These are phyloP conservation scores for Candoia aspera DNA, from an alignment of 2,113 vertebrate species.

Conservation along the genomic window DNA sequence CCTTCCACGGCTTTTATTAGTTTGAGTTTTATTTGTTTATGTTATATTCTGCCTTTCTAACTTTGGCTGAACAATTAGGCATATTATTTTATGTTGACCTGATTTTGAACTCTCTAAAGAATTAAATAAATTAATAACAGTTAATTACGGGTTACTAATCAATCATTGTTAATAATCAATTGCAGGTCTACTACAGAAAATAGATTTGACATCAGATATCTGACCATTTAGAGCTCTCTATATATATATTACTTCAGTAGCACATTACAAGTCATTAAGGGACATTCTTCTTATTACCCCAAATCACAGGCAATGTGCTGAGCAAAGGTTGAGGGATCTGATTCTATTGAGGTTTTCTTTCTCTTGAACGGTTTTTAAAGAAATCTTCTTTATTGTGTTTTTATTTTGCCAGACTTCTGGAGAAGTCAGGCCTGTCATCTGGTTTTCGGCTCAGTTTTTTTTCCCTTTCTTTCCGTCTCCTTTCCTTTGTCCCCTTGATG, in stretches of 20 bases:
- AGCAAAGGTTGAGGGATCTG: background rate
- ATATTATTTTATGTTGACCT: background rate
- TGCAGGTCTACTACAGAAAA: background rate
- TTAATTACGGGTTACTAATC: background rate
- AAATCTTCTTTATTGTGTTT: background rate
- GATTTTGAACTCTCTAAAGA: background rate
- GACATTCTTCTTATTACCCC: background rate
- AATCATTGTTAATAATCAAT: background rate
- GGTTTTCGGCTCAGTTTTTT: background rate
- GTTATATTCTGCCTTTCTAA: background rate
- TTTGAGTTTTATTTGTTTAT: background rate
- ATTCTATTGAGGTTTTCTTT: background rate
- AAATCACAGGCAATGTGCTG: background rate
- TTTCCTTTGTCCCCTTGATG: background rate
- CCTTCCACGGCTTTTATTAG: background rate
- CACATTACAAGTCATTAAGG: background rate
- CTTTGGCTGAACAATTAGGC: background rate
- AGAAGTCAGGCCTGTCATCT: conserved; percentile 10
- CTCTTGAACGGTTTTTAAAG: background rate
- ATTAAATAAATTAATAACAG: background rate
- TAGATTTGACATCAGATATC: background rate
- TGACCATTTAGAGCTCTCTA: background rate
- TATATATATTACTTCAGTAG: background rate
- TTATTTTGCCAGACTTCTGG: background rate
- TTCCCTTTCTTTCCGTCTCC: background rate